Base-by-base conservation (phyloP, 1,140 invertebrate species). In the Cydia fagiglandana region DNA sequence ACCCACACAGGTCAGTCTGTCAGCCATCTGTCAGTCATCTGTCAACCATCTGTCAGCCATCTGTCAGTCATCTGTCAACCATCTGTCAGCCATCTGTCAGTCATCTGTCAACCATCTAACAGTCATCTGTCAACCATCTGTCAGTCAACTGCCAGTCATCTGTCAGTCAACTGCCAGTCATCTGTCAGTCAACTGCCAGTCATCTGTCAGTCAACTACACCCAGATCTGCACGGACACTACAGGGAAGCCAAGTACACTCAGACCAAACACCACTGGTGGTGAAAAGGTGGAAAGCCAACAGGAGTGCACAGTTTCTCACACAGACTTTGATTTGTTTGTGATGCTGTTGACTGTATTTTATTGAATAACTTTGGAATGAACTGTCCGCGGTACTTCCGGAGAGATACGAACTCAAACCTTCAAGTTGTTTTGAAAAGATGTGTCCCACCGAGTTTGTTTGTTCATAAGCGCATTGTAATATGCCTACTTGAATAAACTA, bases 201-300 rank as follows among this genome's bases (percentile, higher is more conserved):
- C 13, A 13, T 6, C 2, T n/a, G 50, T 53, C 50, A 53, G 15
- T 30, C 30, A 30, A 30, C 91, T 96, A 17, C 95, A 97, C 93
- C 98, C 99, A 34, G 98, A 99, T 90, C 94, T 98, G 2, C 99
- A 99, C 94, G 99, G 98, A 0, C 98, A 99, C 90, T 99, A 99
- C 91, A 93, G 99, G 73, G 98, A 99, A 89, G 98, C 98, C 3
- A 98, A 97, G 86, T 99, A 99, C 86, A 98, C 98, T 0, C 99
- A 99, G 93, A 99, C 98, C 0, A 99, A 99, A 90, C 98, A 99
- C 90, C 99, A 99, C 86, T 99, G 99, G 99, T 99, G 99, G 97
- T 99, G 99, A 98, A 99, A 99, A 91, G 99, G 97, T 99, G 99
- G 98, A 99, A 99, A 91, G 96, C 96, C 9, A 24, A 53, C 50